These are phyloP conservation scores for Anthonomus grandis DNA, from an alignment of 1,140 invertebrate genomes.

Conservation along the genomic window DNA sequence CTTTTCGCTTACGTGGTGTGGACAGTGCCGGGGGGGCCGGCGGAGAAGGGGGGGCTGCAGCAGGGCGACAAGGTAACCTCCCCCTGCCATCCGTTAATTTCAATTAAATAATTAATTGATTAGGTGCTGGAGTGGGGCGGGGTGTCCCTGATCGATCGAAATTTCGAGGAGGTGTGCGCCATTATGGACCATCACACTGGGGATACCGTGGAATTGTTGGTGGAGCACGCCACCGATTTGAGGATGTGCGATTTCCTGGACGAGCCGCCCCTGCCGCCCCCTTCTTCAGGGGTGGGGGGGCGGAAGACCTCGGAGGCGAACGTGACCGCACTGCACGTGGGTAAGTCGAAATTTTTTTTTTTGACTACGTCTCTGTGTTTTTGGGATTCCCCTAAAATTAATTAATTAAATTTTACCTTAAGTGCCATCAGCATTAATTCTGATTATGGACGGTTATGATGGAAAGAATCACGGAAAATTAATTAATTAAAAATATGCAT, in stretches of 20 bases:
- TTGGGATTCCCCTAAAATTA: no score
- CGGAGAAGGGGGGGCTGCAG: conserved; percentile 80
- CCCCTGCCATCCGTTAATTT: not conserved
- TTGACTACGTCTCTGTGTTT: no score
- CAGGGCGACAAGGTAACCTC: conserved; percentile 69
- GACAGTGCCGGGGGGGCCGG: conserved; percentile 85
- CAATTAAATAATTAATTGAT: not conserved
- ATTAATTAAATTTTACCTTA: no score
- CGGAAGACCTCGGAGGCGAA: conserved; percentile 45
- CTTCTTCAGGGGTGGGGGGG: no score
- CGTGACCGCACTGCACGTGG: conserved; percentile 42
- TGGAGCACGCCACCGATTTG: conserved; percentile 73
- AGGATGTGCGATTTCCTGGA: conserved; percentile 64
- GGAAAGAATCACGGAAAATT: no score
- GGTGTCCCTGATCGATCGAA: conserved; percentile 79
- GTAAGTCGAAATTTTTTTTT: conserved; percentile 34
- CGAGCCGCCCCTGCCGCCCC: conserved; percentile 50
- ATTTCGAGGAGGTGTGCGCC: conserved; percentile 83
- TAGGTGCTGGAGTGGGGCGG: conserved; percentile 79
- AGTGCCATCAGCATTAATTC: no score
- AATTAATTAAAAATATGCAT: no score
- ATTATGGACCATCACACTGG: conserved; percentile 78
- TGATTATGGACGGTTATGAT: no score
- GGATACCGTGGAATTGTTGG: conserved; percentile 77
- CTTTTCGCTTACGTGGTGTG: conserved; percentile 88